These are phyloP conservation scores for Helobdella robusta DNA, from an alignment of 2,888 invertebrate species.

Conservation along the genomic window DNA sequence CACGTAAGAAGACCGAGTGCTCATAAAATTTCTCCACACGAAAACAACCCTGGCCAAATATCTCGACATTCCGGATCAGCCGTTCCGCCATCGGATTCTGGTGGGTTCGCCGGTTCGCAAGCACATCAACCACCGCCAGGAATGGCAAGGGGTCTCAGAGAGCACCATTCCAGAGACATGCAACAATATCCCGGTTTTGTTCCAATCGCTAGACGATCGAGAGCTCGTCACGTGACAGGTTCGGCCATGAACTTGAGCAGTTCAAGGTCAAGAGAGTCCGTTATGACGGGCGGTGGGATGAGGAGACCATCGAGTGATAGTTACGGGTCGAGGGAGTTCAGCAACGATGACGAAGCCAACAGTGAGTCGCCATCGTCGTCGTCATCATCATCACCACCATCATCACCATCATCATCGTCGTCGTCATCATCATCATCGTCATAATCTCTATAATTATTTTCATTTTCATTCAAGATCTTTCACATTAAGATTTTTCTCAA, in stretches of 20 bases:
- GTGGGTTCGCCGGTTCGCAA: not conserved
- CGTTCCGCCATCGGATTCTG: not conserved
- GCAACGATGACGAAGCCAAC: not conserved
- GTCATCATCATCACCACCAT: no score
- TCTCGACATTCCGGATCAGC: no score
- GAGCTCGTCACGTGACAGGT: constrained; percentile 17
- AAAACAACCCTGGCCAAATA: no score
- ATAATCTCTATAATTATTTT: no score
- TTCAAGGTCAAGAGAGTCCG: constrained; percentile 21
- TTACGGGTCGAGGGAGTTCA: constrained; percentile 16
- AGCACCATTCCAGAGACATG: constrained; percentile 12
- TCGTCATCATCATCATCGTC: no score
- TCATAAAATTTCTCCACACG: not conserved
- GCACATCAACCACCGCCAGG: not conserved
- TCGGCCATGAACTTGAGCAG: constrained; percentile 7
- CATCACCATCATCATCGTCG: no score
- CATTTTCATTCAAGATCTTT: no score
- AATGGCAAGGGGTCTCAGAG: not conserved
- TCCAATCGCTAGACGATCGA: constrained; percentile 18
- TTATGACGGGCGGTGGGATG: not conserved
- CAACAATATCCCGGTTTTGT: constrained; percentile 22
- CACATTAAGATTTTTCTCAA: no score
- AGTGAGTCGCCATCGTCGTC: no score
- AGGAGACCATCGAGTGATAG: constrained; percentile 24
- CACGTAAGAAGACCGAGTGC: constrained; percentile 8